Evolutionary conservation across 2,888 invertebrate species (phyloP), one percentile per base, ranked within the genome.

Genomic region (Xanthorhoe spadicearia): DNA sequence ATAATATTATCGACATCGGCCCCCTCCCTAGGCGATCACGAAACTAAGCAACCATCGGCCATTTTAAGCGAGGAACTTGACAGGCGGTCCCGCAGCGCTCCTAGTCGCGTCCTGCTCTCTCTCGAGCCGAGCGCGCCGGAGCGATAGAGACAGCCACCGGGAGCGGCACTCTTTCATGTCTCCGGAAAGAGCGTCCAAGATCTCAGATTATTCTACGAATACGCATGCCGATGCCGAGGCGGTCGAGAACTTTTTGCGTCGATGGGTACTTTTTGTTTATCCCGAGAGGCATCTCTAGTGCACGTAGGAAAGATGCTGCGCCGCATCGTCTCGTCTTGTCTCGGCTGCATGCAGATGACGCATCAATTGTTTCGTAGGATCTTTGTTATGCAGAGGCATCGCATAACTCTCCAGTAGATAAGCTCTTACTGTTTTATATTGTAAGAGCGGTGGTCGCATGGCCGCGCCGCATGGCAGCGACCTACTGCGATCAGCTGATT

Each of bases 11-110:
- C 90, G 90, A 89, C 88, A 85, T 83, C 85, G 85, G 80, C 87
- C 87, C 88, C 90, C 90, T 88, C 92, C 90, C 91, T 89, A 89
- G 90, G 88, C 92, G 88, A 90, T 90, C 92, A 90, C 90, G 91
- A 90, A 90, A 89, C 92, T 89, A 89, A 89, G 86, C 86, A 85
- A 86, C 73, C 76, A 69, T 71, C 91, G 91, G 89, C 90, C 90
- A 90, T 91, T 90, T 89, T 87, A 88, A 85, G 87, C 83, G 85
- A 83, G 85, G 82, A 89, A 88, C 86, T 86, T 86, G 87, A 87
- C 87, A 85, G 83, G 85, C 84, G 83, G 83, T 80, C 82, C 82
- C 77, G 75, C 69, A 62, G 67, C 74, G 63, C 67, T 51, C 67
- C 69, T 64, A 52, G 55, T 50, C 23, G 50, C 58, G 60, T 74